Percentiles rank a stretch among this genome's conserved stretches.
phyloP scores from a whole-genome alignment of 2,113 vertebrate genomes.

The Cyanistes caeruleus region DNA sequence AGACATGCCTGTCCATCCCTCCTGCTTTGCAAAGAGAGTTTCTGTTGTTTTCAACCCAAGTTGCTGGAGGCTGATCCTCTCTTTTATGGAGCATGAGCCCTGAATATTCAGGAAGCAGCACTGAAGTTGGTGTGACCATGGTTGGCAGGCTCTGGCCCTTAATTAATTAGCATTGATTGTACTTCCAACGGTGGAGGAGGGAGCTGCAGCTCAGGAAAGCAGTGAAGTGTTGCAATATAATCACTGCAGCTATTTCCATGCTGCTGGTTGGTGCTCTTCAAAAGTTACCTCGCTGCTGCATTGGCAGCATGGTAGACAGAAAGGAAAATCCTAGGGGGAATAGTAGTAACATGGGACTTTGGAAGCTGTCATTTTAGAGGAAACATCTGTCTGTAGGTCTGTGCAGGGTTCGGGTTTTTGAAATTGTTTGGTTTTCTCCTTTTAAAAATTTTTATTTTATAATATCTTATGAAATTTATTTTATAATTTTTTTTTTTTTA shows the following conservation, averaged over 20 bases:
- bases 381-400: background rate
- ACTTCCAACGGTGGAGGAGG: constrained; percentile 21
- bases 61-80: background rate
- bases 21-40: background rate
- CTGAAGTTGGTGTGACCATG: background rate
- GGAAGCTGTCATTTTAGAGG: background rate
- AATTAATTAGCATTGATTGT: constrained; percentile 65
- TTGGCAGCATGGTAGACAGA: background rate
- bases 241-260: background rate
- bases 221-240: constrained; percentile 12
- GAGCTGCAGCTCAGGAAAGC: constrained; percentile 29
- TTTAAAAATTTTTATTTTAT: background rate
- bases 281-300: background rate
- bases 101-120: constrained; percentile 31
- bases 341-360: background rate
- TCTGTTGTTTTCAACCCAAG: background rate
- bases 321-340: background rate
- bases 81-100: background rate
- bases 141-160: constrained; percentile 21
- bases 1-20: background rate
- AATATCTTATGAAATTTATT: no score
- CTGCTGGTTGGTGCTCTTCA: background rate
- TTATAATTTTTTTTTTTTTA: no score
- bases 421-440: background rate
- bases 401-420: accelerated